phyloP scores from a whole-genome alignment of 2,797 vertebrate species.

The Myripristis jacobus region DNA sequence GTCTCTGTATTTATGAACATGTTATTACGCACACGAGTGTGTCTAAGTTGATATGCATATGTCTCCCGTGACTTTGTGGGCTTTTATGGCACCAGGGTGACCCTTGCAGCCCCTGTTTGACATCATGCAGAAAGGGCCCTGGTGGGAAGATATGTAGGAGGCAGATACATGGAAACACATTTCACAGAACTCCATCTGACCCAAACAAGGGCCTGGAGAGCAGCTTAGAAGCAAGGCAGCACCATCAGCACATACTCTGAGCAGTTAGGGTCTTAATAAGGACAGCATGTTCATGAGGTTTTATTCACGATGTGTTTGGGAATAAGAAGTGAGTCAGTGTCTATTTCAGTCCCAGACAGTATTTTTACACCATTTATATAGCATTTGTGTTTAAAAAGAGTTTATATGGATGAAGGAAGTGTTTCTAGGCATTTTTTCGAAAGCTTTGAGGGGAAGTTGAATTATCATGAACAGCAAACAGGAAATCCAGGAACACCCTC shows the following conservation, averaged over 20 bases:
- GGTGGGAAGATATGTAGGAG: constrained; percentile 55
- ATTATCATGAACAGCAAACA: neutral
- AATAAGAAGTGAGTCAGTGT: constrained; percentile 36
- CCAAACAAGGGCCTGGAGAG: constrained; percentile 50
- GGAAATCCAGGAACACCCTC: neutral
- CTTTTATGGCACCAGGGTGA: constrained; percentile 55
- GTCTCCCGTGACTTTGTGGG: constrained; percentile 27
- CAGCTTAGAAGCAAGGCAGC: constrained; percentile 36
- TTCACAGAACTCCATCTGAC: constrained; percentile 47
- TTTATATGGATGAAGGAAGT: neutral
- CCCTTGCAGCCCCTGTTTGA: constrained; percentile 50
- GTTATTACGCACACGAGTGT: constrained; percentile 29
- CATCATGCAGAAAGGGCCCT: constrained; percentile 47
- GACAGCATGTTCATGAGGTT: constrained; percentile 43
- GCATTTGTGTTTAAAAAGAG: neutral
- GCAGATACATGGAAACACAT: constrained; percentile 50
- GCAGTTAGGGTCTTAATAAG: constrained; percentile 44
- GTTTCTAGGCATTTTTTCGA: neutral
- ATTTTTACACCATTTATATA: constrained; percentile 12
- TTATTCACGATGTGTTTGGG: constrained; percentile 20
- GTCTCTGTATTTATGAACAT: constrained; percentile 32
- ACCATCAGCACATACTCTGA: constrained; percentile 20
- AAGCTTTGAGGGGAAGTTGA: neutral
- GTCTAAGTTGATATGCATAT: constrained; percentile 38
- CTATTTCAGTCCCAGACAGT: constrained; percentile 33